Percentiles rank a stretch among this genome's conserved stretches.
Evolutionary conservation across 92 coral and sea anemone genomes (phyloP).

Genomic region (Virgularia gustaviana): DNA sequence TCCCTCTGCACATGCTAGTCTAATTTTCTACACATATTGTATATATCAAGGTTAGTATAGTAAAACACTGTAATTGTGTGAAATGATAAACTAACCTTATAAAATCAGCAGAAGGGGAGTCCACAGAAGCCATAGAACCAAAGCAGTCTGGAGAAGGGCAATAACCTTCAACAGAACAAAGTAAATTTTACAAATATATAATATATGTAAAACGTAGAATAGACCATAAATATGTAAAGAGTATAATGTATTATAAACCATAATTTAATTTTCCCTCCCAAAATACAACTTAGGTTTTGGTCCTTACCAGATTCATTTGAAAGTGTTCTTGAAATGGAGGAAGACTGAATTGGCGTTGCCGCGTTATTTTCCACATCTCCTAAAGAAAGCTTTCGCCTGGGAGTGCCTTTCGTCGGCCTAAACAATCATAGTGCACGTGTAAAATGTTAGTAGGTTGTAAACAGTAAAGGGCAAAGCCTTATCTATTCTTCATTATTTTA

Average conservation of each 20-base stretch:
- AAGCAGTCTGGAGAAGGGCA: constrained; percentile 65
- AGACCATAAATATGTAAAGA: no score
- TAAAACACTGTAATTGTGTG: no score
- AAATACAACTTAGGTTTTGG: not conserved
- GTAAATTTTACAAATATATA: not conserved
- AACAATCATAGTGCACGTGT: constrained; percentile 31
- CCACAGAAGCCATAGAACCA: constrained; percentile 52
- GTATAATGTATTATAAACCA: no score
- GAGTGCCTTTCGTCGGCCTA: constrained; percentile 74
- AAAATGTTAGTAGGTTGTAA: no score
- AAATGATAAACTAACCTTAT: constrained; percentile 86
- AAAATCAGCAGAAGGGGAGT: constrained; percentile 86
- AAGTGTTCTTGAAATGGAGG: constrained; percentile 61
- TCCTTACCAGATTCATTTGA: constrained; percentile 92
- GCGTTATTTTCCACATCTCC: constrained; percentile 68
- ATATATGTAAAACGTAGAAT: not conserved
- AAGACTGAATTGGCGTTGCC: constrained; percentile 60
- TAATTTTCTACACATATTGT: no score
- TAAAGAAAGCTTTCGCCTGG: constrained; percentile 84
- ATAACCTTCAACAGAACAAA: constrained; percentile 62
- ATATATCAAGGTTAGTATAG: no score
- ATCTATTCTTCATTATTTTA: no score
- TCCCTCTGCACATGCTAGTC: no score
- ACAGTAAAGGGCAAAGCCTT: no score
- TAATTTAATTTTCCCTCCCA: not conserved